phyloP scores from a whole-genome alignment of 2,113 vertebrate species.

The Elgaria multicarinata region DNA sequence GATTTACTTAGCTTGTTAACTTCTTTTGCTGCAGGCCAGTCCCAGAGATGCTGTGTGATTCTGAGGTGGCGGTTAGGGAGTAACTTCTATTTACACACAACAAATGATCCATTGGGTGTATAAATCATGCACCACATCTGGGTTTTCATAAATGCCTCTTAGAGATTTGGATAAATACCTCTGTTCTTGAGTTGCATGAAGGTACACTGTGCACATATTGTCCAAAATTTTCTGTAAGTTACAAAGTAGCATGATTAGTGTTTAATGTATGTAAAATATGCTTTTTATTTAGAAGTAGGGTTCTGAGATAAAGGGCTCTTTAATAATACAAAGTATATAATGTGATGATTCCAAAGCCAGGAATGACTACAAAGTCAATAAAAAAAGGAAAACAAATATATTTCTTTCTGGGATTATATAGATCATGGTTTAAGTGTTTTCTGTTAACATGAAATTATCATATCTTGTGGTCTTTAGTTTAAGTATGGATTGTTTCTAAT shows the following conservation, averaged over 20 bases:
- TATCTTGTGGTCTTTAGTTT: background rate
- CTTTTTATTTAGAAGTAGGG: slow-evolving; percentile 2
- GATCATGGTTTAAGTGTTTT: background rate
- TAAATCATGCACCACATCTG: background rate
- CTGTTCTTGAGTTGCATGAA: slow-evolving; percentile 9
- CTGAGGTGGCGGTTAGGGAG: background rate
- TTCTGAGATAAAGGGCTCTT: background rate
- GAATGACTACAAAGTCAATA: background rate
- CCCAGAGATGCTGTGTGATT: slow-evolving; percentile 11
- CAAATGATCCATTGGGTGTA: slow-evolving; percentile 27
- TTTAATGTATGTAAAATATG: background rate
- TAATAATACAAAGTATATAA: background rate
- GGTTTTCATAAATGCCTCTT: slow-evolving; percentile 26
- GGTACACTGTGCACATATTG: background rate
- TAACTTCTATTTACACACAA: background rate
- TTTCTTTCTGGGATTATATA: too few species aligned
- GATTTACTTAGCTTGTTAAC: slow-evolving; percentile 46
- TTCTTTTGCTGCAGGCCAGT: slow-evolving; percentile 6
- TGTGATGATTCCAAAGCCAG: background rate
- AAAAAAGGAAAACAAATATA: background rate
- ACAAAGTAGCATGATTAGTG: background rate
- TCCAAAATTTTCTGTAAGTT: background rate
- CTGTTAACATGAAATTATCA: background rate
- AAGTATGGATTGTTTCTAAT: too few species aligned
- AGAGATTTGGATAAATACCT: slow-evolving; percentile 20